Conservation (phyloP, 2,113 vertebrate species). For the Aptenodytes patagonicus region DNA sequence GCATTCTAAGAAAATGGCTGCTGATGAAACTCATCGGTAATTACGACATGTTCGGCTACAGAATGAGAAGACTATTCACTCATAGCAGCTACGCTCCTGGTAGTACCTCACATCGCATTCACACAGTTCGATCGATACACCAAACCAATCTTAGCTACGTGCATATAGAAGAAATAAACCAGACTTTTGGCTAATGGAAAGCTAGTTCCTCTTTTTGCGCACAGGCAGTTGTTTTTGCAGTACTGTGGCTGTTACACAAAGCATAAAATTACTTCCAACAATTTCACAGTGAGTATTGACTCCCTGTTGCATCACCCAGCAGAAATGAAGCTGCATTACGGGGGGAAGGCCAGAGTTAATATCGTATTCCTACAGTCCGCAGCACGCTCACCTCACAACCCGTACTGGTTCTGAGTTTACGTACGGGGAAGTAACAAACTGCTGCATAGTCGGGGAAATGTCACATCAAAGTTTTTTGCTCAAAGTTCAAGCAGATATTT, state of each 20-base stretch:
- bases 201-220: background rate
- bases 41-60: background rate
- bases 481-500: background rate
- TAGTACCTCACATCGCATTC: accelerated
- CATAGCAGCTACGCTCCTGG: background rate
- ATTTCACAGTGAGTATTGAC: background rate
- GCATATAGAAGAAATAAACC: background rate
- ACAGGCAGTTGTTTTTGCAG: background rate
- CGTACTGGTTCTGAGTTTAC: accelerated
- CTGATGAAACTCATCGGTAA: background rate
- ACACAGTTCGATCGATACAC: background rate
- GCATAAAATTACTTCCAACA: background rate
- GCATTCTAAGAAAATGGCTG: background rate
- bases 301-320: background rate
- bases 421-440: background rate
- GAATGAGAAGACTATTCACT: background rate
- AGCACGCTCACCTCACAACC: background rate
- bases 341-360: background rate
- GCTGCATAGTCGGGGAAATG: background rate
- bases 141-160: background rate
- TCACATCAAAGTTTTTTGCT: background rate
- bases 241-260: background rate
- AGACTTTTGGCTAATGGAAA: background rate
- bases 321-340: accelerated
- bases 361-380: accelerated